These are phyloP conservation scores for Lottia gigantea DNA, from an alignment of 2,888 invertebrate genomes.

Conservation along the genomic window DNA sequence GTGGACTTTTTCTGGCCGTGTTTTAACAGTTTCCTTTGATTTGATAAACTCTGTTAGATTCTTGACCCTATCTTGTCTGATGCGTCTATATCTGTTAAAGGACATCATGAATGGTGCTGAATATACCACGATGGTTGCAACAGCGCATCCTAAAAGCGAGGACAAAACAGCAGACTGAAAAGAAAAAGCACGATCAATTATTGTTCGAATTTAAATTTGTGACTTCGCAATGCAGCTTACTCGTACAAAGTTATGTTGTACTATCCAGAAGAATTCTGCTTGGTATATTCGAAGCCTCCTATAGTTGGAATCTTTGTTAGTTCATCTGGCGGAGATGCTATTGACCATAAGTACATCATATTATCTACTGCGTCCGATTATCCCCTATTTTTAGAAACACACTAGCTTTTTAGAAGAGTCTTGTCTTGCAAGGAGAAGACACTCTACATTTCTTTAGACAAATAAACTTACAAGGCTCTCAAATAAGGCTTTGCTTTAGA, in stretches of 20 bases:
- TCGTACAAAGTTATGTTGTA: no score
- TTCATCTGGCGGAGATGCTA: no score
- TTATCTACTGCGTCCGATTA: no score
- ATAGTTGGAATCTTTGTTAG: neutral
- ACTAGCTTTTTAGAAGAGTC: no score
- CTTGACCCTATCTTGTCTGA: neutral
- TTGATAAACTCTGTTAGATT: neutral
- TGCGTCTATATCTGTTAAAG: neutral
- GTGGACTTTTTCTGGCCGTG: neutral
- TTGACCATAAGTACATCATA: no score
- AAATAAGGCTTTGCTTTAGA: neutral
- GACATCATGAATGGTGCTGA: neutral
- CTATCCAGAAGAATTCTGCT: no score
- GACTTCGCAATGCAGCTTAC: no score
- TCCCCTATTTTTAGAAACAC: no score
- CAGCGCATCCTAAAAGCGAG: neutral
- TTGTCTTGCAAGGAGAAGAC: no score
- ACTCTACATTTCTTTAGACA: no score
- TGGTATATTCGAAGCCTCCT: no score
- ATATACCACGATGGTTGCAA: neutral
- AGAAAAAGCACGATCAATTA: neutral
- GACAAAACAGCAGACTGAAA: neutral
- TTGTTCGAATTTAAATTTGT: no score
- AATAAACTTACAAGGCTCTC: neutral
- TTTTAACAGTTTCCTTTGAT: neutral